Percentiles rank a stretch among this genome's conserved stretches.
Conservation (phyloP, 1,140 invertebrate genomes). For the Zaprionus ornatus region DNA sequence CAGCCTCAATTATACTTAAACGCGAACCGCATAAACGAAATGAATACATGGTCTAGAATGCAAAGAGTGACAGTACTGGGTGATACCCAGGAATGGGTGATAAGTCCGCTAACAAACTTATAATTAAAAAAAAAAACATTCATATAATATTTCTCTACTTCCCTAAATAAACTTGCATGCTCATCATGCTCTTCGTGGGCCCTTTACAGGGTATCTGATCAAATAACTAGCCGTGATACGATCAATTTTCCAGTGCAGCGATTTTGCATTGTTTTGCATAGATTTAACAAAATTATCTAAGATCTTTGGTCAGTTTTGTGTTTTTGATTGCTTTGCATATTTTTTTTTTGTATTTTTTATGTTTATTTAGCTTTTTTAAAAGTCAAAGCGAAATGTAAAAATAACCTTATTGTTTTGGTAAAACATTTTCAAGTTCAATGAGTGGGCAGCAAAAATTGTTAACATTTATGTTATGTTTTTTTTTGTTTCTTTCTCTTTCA, state of each 20-base stretch:
- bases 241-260: slow-evolving; percentile 48
- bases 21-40: slow-evolving; percentile 14
- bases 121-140: too few species aligned
- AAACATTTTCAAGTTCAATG: slow-evolving; percentile 75
- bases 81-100: not conserved
- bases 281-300: slow-evolving; percentile 48
- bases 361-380: slow-evolving; percentile 42
- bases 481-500: slow-evolving; percentile 18
- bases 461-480: slow-evolving; percentile 30
- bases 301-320: slow-evolving; percentile 33
- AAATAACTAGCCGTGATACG: slow-evolving; percentile 46
- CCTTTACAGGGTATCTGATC: slow-evolving; percentile 14
- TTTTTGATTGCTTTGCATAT: slow-evolving; percentile 51
- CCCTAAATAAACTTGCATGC: not conserved
- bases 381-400: slow-evolving; percentile 32
- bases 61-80: not conserved
- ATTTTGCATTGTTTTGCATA: slow-evolving; percentile 57
- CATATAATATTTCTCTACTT: too few species aligned
- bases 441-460: slow-evolving; percentile 55
- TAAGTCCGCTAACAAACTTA: not conserved
- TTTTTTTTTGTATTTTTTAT: slow-evolving; percentile 16
- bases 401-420: slow-evolving; percentile 48
- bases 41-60: not conserved
- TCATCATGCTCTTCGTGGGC: not conserved
- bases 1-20: slow-evolving; percentile 50